phyloP scores from a whole-genome alignment of 2,113 vertebrate genomes.

The Sinocyclocheilus anshuiensis region DNA sequence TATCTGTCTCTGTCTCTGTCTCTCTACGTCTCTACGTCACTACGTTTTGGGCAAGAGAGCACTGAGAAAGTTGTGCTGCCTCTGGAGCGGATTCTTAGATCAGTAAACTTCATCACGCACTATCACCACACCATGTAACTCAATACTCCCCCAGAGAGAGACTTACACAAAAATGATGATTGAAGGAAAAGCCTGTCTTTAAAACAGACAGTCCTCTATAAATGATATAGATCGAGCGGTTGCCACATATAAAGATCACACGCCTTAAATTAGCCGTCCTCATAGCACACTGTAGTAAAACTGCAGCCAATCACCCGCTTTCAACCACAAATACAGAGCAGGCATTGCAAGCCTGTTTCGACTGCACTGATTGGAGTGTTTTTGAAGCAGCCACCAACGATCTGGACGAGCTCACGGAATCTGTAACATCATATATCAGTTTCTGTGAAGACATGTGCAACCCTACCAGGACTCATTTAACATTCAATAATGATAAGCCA shows the following conservation, averaged over 20 bases:
- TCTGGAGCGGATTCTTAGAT: slow-evolving; percentile 79
- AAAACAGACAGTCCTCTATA: neutral
- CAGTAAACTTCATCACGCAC: slow-evolving; percentile 80
- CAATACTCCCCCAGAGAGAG: slow-evolving; percentile 72
- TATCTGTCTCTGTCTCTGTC: neutral
- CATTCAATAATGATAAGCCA: no score
- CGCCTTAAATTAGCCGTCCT: neutral
- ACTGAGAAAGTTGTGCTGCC: slow-evolving; percentile 79
- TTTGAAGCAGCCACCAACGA: no score
- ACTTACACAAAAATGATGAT: slow-evolving; percentile 12
- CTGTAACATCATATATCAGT: no score
- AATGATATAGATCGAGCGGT: neutral
- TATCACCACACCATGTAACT: slow-evolving; percentile 72
- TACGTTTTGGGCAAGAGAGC: slow-evolving; percentile 59
- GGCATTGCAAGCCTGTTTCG: no score
- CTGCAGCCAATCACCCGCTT: neutral
- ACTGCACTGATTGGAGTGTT: no score
- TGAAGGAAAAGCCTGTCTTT: neutral
- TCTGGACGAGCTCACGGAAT: no score
- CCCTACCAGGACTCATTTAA: no score
- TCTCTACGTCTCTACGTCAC: no score
- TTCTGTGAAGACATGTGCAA: no score
- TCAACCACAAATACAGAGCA: neutral
- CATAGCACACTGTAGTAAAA: neutral
- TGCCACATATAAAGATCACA: neutral